Evolutionary conservation across 2,888 invertebrate genomes (phyloP).

Genomic region (Neoitamus cyanurus): DNA sequence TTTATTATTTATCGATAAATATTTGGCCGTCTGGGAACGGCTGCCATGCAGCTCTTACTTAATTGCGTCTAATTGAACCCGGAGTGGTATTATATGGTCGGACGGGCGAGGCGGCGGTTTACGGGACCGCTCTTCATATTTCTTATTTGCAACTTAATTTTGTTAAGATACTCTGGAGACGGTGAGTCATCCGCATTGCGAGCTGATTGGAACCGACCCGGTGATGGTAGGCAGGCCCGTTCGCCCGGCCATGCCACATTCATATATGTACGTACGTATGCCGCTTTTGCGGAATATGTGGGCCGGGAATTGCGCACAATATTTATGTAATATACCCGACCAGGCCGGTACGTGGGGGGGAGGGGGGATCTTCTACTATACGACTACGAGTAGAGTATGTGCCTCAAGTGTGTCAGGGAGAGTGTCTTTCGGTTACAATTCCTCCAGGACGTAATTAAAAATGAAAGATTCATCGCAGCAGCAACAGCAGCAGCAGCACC

Average conservation of each 20-base stretch:
- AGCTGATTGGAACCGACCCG: constrained; percentile 3
- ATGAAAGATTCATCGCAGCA: not conserved
- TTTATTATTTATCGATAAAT: constrained; percentile 46
- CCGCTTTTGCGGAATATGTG: not conserved
- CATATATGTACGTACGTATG: not conserved
- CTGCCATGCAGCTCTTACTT: constrained; percentile 39
- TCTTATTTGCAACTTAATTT: constrained; percentile 44
- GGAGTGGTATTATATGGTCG: constrained; percentile 6
- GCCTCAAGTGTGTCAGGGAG: not conserved
- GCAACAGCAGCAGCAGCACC: not conserved
- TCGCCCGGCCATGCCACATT: not conserved
- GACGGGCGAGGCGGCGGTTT: not conserved
- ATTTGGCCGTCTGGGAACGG: constrained; percentile 44
- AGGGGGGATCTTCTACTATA: not conserved
- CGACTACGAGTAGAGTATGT: not conserved
- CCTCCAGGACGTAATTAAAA: constrained; percentile 27
- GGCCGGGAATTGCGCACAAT: not conserved
- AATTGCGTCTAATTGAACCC: constrained; percentile 44
- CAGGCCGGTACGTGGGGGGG: no score
- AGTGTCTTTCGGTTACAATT: constrained; percentile 19
- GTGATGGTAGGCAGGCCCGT: no score
- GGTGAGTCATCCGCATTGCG: constrained; percentile 10
- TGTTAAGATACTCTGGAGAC: constrained; percentile 34
- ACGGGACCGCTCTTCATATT: constrained; percentile 36
- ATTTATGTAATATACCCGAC: not conserved